Evolutionary conservation across 2,888 invertebrate species (phyloP), one percentile per base, ranked within the genome.

Genomic region (Melanotus villosus): DNA sequence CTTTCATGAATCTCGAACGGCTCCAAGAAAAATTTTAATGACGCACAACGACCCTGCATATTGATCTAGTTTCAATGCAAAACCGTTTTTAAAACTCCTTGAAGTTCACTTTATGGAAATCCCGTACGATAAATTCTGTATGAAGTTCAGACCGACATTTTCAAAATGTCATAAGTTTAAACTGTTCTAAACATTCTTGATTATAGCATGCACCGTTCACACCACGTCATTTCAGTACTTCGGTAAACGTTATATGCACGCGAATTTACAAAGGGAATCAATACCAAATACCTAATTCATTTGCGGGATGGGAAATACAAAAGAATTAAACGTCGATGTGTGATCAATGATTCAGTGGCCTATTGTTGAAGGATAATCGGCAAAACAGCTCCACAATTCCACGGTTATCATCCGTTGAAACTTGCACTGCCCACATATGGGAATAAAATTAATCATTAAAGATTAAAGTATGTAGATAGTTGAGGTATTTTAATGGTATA

Each of bases 331-430:
- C 10, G 34, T 32, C 60, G 32, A 60, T 60, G 30, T 12, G 34
- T 43, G 60, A 30, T 60, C 26, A 60, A 45, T 60, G 60, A 60
- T 60, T 60, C 47, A 45, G 45, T 30, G 60, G n/a, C 18, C 32
- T 16, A 60, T 47, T 60, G 60, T 32, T 14, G 32, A 60, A n/a
- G 2, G 36, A 18, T n/a, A 23, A 16, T 14, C 12, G 14, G 47
- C 21, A 23, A 47, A 47, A 47, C 18, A 21, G 21, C 21, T 2
- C 45, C 1, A 21, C 19, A 23, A 23, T n/a, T 23, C 21, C 10
- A 47, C 18, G 21, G 21, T n/a, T n/a, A 52, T 52, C 18, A 10
- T 10, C 16, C 23, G 5, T 52, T 16, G 32, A 52, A 52, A 57
- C n/a, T 7, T 57, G 16, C n/a, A 36, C 12, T 14, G 38, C 41